phyloP scores from a whole-genome alignment of 2,797 vertebrate species.

The Lacerta agilis region DNA sequence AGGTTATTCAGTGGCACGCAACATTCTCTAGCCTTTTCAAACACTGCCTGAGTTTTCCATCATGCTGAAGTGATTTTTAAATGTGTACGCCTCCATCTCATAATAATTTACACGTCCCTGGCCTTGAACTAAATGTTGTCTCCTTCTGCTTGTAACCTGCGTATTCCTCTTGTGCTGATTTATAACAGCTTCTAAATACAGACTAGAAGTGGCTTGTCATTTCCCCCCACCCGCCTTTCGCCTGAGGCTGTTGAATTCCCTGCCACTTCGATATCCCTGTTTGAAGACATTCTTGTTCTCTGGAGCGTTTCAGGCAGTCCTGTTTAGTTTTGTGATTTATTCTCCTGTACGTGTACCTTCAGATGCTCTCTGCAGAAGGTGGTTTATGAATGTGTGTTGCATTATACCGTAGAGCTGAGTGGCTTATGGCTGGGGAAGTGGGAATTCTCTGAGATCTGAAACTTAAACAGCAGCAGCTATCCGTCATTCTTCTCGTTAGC shows the following conservation, averaged over 20 bases:
- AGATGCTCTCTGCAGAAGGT: constrained; percentile 3
- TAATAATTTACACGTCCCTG: background rate
- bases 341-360: constrained; percentile 4
- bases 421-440: background rate
- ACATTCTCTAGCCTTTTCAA: constrained; percentile 4
- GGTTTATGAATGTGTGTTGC: background rate
- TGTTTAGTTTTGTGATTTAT: constrained; percentile 37
- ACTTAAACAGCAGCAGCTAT: background rate
- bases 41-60: background rate
- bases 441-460: constrained; percentile 13
- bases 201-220: background rate
- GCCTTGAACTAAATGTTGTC: constrained; percentile 25
- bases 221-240: background rate
- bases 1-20: background rate
- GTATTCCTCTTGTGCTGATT: background rate
- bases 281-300: constrained; percentile 27
- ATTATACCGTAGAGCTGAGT: constrained; percentile 2
- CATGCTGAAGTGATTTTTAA: constrained; percentile 5
- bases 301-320: background rate
- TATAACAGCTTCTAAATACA: constrained; percentile 24
- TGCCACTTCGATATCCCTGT: background rate
- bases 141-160: constrained; percentile 16
- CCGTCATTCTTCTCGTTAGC: background rate
- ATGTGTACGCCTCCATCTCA: background rate
- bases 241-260: constrained; percentile 14